Percentiles rank a stretch among this genome's conserved stretches.
phyloP scores from a whole-genome alignment of 2,797 vertebrate genomes.

The Mormyrus hasselquistii region DNA sequence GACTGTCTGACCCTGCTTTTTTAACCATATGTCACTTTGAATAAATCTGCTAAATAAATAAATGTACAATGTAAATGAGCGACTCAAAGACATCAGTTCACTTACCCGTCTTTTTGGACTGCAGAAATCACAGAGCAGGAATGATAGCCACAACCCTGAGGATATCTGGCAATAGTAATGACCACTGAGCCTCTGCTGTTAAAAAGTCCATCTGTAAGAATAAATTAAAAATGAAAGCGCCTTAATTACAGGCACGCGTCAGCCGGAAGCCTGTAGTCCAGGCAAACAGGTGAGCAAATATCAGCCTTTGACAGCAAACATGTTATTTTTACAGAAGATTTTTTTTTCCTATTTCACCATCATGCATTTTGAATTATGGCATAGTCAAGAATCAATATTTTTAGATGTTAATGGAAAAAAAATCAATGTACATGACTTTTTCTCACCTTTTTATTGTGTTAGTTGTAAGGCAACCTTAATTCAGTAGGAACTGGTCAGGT shows the following conservation, averaged over 20 bases:
- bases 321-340: background rate
- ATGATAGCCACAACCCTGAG: background rate
- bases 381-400: background rate
- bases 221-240: background rate
- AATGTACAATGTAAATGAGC: background rate
- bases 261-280: background rate
- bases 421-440: background rate
- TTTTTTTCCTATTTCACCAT: background rate
- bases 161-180: background rate
- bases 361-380: background rate
- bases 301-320: background rate
- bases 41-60: background rate
- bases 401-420: background rate
- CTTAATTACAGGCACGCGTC: background rate
- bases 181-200: background rate
- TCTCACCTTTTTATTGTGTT: background rate
- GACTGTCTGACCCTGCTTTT: background rate
- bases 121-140: background rate
- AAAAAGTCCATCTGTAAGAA: background rate
- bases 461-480: background rate
- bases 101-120: background rate
- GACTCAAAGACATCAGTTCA: background rate
- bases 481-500: background rate
- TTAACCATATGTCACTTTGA: background rate
- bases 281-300: background rate